These are phyloP conservation scores for Eustalomyia histrio DNA, from an alignment of 2,888 invertebrate genomes.

Conservation along the genomic window DNA sequence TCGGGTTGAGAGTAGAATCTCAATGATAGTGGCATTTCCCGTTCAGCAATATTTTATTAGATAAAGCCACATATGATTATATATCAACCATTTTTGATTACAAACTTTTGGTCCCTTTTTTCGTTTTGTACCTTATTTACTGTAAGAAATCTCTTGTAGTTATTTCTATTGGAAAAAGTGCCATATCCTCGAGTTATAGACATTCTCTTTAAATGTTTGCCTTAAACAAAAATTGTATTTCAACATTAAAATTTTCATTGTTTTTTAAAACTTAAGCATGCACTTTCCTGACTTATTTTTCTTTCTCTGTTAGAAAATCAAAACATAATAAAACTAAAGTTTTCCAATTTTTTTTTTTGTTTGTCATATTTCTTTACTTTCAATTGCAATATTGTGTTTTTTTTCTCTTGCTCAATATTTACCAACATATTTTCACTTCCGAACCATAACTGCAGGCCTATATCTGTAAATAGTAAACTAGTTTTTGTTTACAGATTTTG, in stretches of 20 bases:
- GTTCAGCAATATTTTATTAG: too few relatives aligned
- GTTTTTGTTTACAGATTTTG: conserved; percentile 34
- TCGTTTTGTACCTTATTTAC: too few relatives aligned
- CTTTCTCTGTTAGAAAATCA: neutral
- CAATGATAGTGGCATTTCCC: too few relatives aligned
- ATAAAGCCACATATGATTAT: too few relatives aligned
- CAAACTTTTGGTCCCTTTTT: too few relatives aligned
- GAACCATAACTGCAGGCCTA: conserved; percentile 57
- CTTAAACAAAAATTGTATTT: neutral
- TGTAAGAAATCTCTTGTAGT: too few relatives aligned
- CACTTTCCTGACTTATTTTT: conserved; percentile 24
- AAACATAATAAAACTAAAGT: conserved; percentile 36
- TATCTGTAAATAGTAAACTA: conserved; percentile 52
- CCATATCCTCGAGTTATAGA: conserved; percentile 35
- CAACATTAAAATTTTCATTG: neutral
- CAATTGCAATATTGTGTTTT: conserved; percentile 49
- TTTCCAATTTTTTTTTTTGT: conserved; percentile 55
- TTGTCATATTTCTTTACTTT: conserved; percentile 43
- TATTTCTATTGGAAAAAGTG: too few relatives aligned
- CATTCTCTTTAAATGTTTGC: neutral
- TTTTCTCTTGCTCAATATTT: conserved; percentile 43
- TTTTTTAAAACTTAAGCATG: conserved; percentile 21
- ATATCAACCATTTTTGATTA: too few relatives aligned
- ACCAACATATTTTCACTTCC: conserved; percentile 60
- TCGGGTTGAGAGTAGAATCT: too few relatives aligned